These are phyloP conservation scores for Drosophila serrata DNA, from an alignment of 1,140 invertebrate species.

Conservation along the genomic window DNA sequence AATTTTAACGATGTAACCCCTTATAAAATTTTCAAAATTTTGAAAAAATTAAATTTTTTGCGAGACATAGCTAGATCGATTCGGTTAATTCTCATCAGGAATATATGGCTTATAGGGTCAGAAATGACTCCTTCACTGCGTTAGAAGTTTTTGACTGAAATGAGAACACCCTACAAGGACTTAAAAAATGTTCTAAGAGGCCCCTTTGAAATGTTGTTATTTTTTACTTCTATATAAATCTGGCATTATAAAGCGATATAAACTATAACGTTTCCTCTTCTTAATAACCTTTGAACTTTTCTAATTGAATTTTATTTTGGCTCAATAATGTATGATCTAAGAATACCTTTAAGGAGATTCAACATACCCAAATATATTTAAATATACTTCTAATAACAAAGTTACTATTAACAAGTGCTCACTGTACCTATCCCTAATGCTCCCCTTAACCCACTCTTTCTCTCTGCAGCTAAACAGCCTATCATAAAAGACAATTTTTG, in stretches of 20 bases:
- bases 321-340: background rate
- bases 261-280: too few species aligned
- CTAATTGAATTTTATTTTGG: background rate
- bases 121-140: too few species aligned
- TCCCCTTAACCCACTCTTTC: constrained; percentile 9
- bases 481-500: constrained; percentile 81
- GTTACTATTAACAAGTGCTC: background rate
- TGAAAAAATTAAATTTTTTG: too few species aligned
- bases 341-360: too few species aligned
- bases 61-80: too few species aligned
- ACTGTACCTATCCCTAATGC: constrained; percentile 13
- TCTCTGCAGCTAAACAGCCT: constrained; percentile 28
- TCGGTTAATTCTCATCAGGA: too few species aligned
- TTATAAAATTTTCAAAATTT: too few species aligned
- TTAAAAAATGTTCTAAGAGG: background rate
- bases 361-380: background rate
- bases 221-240: background rate
- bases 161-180: too few species aligned
- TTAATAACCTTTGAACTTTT: background rate
- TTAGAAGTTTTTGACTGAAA: too few species aligned
- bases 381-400: too few species aligned
- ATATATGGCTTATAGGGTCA: too few species aligned
- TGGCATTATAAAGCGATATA: background rate
- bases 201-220: background rate
- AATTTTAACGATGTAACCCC: too few species aligned